Base-by-base conservation (phyloP, 1,140 invertebrate species). In the Drosophila elegans region DNA sequence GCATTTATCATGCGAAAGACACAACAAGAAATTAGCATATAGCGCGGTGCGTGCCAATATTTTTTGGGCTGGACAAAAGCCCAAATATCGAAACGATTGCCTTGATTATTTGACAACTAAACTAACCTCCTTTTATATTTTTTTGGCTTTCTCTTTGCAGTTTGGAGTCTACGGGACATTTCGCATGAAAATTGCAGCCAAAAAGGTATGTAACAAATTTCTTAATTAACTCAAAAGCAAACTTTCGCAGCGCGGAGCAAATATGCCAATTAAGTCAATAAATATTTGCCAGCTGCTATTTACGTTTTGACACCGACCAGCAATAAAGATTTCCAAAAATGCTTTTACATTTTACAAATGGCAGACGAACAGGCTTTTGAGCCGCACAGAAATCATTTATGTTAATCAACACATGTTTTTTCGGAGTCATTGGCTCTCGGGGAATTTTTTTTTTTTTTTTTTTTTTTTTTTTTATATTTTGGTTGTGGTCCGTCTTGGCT, bases 331-430 rank as follows among this genome's bases (percentile, higher is more conserved):
- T 80, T 83, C 45, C 59, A 75, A 69, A 62, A 63, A 80, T 67
- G 73, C 51, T 77, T 79, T 73, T 56, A 48, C 62, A 76, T 38
- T 60, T 78, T 71, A 78, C 82, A 67, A 75, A 78, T 60, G 59
- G 71, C 72, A 72, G 63, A 78, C 53, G 74, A 68, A 78, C 45
- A 59, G 46, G 60, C 76, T 53, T 53, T 66, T 29, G 32, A 38
- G 60, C 57, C 74, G 68, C 66, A 69, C 75, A 66, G 74, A 88
- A 89, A 89, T 89, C 80, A 84, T 89, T 89, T 89, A 89, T 89
- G 84, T 89, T 89, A 89, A 89, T 89, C 84, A 80, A 89, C 77
- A 84, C 80, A 84, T 84, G 84, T 84, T 62, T 84, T 75, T 72
- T 88, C 55, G 73, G 64, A 89, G 84, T 89, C 84, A 89, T 89